Conservation (phyloP, 2,797 vertebrate species). For the Channallabes apus region DNA sequence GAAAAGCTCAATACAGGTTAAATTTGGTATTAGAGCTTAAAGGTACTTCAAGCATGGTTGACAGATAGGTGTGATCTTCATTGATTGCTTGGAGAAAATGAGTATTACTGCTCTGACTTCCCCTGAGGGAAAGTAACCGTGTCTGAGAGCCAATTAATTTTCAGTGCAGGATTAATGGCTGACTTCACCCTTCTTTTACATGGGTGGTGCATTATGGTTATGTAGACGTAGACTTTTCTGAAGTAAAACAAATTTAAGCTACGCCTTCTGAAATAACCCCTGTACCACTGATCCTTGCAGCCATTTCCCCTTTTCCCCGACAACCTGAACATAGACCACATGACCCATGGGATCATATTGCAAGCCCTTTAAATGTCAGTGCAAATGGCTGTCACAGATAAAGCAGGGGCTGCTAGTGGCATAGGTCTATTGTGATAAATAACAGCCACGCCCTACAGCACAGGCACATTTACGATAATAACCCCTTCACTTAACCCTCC, state of each 20-base stretch:
- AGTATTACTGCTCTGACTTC: slow-evolving; percentile 19
- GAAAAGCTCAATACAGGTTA: neutral
- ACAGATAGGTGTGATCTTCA: slow-evolving; percentile 22
- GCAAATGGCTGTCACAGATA: slow-evolving; percentile 25
- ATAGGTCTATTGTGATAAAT: slow-evolving; percentile 39
- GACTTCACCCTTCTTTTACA: slow-evolving; percentile 10
- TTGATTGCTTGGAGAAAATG: slow-evolving; percentile 25
- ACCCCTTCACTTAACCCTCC: neutral
- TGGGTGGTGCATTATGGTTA: neutral
- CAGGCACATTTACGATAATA: slow-evolving; percentile 13
- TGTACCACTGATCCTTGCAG: neutral
- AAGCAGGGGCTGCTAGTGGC: slow-evolving; percentile 11
- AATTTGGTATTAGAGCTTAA: neutral
- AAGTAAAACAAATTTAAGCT: slow-evolving; percentile 7
- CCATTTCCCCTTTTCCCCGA: slow-evolving; percentile 3
- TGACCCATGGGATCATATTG: slow-evolving; percentile 30
- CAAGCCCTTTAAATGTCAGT: slow-evolving; percentile 28
- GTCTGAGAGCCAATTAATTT: slow-evolving; percentile 31
- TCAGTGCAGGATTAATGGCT: slow-evolving; percentile 23
- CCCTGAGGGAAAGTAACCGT: slow-evolving; percentile 31
- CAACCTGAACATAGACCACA: slow-evolving; percentile 9
- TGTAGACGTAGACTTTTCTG: neutral
- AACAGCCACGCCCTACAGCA: slow-evolving; percentile 40
- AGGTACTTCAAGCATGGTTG: neutral
- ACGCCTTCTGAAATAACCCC: neutral